A percentile compares a stretch with the other conserved stretches of the same genome.
Evolutionary conservation across 2,113 vertebrate genomes (phyloP).

Genomic region (Rutilus rutilus): DNA sequence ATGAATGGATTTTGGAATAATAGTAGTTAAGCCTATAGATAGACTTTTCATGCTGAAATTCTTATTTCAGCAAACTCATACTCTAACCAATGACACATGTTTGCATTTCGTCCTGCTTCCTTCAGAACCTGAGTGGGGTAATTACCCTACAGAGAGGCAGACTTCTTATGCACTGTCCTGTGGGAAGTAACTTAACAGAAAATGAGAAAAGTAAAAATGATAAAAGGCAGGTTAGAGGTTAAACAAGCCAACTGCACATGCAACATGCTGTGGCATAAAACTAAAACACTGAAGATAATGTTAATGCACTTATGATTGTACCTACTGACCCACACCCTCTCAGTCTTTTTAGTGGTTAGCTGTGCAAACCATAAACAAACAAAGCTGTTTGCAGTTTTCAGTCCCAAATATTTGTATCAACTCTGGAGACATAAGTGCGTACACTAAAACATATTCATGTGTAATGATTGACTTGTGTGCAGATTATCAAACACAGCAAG

Average conservation of each 20-base stretch:
- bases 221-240: neutral
- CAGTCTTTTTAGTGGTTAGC: slow-evolving; percentile 24
- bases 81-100: slow-evolving; percentile 55
- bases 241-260: neutral
- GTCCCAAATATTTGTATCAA: slow-evolving; percentile 31
- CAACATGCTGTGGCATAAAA: neutral
- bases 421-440: slow-evolving; percentile 7
- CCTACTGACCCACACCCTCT: slow-evolving; percentile 25
- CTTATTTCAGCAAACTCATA: slow-evolving; percentile 42
- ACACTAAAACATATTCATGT: slow-evolving; percentile 18
- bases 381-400: slow-evolving; percentile 30
- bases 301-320: slow-evolving; percentile 15
- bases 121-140: slow-evolving; percentile 34
- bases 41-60: slow-evolving; percentile 10
- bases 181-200: slow-evolving; percentile 11
- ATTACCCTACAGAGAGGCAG: slow-evolving; percentile 17
- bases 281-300: neutral
- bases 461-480: neutral
- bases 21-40: neutral
- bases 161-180: neutral
- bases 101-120: slow-evolving; percentile 48
- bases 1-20: neutral
- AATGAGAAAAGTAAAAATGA: neutral
- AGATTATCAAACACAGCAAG: neutral
- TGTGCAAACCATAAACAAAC: slow-evolving; percentile 32